Base-by-base conservation (phyloP, 1,140 invertebrate genomes). In the Cardiocondyla obscurior region DNA sequence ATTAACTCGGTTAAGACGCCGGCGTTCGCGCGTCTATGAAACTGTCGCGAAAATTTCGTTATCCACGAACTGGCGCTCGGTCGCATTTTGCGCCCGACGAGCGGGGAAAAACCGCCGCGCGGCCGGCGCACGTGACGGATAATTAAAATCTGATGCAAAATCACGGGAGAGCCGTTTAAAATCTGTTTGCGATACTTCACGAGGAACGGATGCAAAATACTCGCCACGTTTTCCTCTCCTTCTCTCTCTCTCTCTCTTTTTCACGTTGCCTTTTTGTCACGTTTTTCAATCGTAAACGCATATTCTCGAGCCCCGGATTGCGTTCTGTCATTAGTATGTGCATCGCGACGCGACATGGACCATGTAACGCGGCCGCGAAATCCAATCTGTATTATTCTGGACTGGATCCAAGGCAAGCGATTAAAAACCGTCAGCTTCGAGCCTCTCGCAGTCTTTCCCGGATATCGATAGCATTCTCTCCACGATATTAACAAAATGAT, bases 11-110 rank as follows among this genome's bases (percentile, higher is more conserved):
- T 79, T 69, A 79, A 79, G 74, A 67, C 49, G 60, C n/a, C 73
- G 19, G 28, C 39, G 39, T 46, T 62, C 33, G 39, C 49, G 51
- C 25, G 74, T 39, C 74, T 60, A 77, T 77, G 60, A 69, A 79
- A 69, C 62, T 79, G 65, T 79, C 46, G 33, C 33, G 33, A 69
- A n/a, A 76, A 79, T 79, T 79, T 67, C 74, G 46, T 79, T 79
- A 69, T 76, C 73, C 14, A 33, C 39, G 33, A 39, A 19, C 30
- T n/a, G n/a, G 30, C 73, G 46, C 25, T 65, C 58, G 30, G 30
- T 77, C 33, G 33, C 30, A 79, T 79, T 79, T 55, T 42, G 33
- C 46, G n/a, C 46, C 5, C 1, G 46, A 39, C 12, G 62, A 69
- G 46, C 46, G 16, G 16, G 46, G 8, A 79, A 53, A 62, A 69